A percentile compares a stretch with the other conserved stretches of the same genome.
Evolutionary conservation across 35 echinoderm and acorn worm species (phyloP).

Genomic region (Apostichopus japonicus): DNA sequence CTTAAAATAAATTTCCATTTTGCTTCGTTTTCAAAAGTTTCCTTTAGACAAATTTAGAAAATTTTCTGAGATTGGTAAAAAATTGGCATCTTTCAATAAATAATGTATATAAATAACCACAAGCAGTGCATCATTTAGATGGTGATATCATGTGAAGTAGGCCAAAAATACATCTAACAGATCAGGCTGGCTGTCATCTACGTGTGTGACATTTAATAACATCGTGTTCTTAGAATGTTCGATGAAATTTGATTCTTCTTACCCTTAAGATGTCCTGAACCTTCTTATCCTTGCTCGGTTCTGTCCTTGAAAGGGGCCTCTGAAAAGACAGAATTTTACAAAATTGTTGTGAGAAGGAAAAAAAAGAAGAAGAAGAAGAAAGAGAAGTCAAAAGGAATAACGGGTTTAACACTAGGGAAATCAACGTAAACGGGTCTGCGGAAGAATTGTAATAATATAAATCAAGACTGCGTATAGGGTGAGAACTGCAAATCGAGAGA

Average conservation of each 20-base stretch:
- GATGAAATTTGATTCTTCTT: neutral
- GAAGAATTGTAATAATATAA: too few species aligned
- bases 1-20: too few species aligned
- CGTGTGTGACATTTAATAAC: neutral
- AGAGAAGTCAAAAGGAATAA: neutral
- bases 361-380: neutral
- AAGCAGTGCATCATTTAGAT: too few species aligned
- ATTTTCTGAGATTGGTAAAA: too few species aligned
- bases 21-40: too few species aligned
- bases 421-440: neutral
- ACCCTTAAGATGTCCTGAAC: slow-evolving; percentile 51
- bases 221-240: too few species aligned
- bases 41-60: too few species aligned
- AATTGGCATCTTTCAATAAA: too few species aligned
- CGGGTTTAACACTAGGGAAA: neutral
- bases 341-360: neutral
- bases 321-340: neutral
- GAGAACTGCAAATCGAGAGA: too few species aligned
- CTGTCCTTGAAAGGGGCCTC: slow-evolving; percentile 24
- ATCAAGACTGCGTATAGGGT: too few species aligned
- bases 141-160: neutral
- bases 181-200: neutral
- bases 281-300: slow-evolving; percentile 40
- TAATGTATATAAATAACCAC: too few species aligned
- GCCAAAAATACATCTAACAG: neutral